A percentile compares a stretch with the other conserved stretches of the same genome.
These are phyloP conservation scores for Heliconius hortense DNA, from an alignment of 2,888 invertebrate genomes.

Conservation along the genomic window DNA sequence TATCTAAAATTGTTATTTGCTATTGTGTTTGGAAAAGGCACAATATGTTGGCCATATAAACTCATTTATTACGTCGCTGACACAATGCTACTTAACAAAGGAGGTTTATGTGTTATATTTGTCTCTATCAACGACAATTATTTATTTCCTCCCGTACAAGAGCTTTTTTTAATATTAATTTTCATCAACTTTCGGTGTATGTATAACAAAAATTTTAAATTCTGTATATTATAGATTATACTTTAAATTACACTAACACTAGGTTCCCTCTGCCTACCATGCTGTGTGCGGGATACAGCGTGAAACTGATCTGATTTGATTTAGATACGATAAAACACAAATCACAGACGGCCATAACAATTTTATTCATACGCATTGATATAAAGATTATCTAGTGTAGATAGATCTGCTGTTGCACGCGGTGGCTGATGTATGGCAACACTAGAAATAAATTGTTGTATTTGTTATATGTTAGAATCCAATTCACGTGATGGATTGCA, in stretches of 20 bases:
- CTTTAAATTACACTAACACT: no score
- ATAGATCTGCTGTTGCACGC: background rate
- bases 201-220: background rate
- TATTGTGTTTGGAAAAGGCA: background rate
- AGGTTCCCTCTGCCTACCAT: no score
- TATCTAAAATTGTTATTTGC: background rate
- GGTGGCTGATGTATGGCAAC: constrained; percentile 4
- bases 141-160: constrained; percentile 17
- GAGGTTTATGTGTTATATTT: constrained; percentile 36
- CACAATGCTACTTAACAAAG: constrained; percentile 28
- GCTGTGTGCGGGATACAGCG: no score
- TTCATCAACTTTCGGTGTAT: background rate
- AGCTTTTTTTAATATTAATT: constrained; percentile 1
- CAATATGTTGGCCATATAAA: constrained; percentile 11
- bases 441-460: constrained; percentile 27
- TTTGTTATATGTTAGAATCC: constrained; percentile 34
- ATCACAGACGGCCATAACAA: background rate
- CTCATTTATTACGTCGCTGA: constrained; percentile 19
- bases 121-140: constrained; percentile 39
- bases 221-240: background rate
- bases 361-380: constrained; percentile 1
- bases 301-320: no score
- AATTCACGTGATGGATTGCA: constrained; percentile 42
- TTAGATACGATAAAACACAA: background rate
- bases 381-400: constrained; percentile 2